Evolutionary conservation across 2,113 vertebrate species (phyloP).

Genomic region (Hylia prasina): DNA sequence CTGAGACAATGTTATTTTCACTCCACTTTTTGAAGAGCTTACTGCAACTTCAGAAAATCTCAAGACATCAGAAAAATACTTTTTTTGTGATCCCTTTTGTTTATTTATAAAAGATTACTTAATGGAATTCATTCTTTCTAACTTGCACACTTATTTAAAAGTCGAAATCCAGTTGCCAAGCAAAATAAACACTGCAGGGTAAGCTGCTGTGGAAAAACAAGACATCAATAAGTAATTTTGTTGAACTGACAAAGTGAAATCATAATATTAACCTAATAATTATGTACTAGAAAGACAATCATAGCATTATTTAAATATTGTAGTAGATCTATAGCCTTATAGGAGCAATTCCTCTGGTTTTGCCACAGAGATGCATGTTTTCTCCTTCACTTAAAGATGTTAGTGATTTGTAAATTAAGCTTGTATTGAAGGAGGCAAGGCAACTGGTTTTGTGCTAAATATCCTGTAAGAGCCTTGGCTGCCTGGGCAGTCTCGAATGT

Average conservation of each 20-base stretch:
- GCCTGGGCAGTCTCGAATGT: too few relatives aligned
- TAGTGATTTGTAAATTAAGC: not conserved
- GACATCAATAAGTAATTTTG: not conserved
- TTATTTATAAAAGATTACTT: slow-evolving; percentile 33
- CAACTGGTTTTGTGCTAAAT: not conserved
- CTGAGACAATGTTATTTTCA: not conserved
- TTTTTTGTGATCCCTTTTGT: slow-evolving; percentile 12
- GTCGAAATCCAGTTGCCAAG: not conserved
- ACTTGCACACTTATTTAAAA: slow-evolving; percentile 4
- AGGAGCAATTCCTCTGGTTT: not conserved
- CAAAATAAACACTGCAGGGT: slow-evolving; percentile 17
- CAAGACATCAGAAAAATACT: not conserved
- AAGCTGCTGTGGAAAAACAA: slow-evolving; percentile 1
- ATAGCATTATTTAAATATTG: slow-evolving; percentile 6
- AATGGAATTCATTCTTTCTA: slow-evolving; percentile 36
- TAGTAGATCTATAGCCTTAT: not conserved
- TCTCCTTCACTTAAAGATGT: not conserved
- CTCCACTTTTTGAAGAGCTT: slow-evolving; percentile 8
- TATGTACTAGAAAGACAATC: not conserved
- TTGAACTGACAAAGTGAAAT: slow-evolving; percentile 19
- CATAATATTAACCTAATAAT: slow-evolving; percentile 31
- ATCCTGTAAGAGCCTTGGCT: not conserved
- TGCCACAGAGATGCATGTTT: not conserved
- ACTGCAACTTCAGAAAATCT: slow-evolving; percentile 1
- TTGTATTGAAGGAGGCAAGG: not conserved